Evolutionary conservation across 2,113 vertebrate genomes (phyloP).

Genomic region (Mesocricetus auratus): DNA sequence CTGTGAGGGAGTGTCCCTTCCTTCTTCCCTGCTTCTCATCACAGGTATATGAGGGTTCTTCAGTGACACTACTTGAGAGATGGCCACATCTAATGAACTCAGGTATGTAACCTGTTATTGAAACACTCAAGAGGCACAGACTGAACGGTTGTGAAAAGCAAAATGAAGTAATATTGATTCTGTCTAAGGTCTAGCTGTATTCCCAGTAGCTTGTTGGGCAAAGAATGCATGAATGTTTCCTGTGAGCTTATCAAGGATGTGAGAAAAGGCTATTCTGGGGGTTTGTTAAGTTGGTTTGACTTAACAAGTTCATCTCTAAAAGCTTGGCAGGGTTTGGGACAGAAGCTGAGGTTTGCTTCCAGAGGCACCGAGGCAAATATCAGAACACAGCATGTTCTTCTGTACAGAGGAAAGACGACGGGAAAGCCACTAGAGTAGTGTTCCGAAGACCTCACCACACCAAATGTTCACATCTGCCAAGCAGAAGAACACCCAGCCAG

Average conservation of each 20-base stretch:
- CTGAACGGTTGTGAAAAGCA: constrained; percentile 18
- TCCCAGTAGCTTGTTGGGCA: neutral
- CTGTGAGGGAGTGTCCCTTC: neutral
- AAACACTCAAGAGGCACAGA: neutral
- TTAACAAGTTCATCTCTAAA: neutral
- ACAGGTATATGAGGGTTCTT: constrained; percentile 1
- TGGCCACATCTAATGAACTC: neutral
- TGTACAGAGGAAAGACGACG: neutral
- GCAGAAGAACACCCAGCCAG: neutral
- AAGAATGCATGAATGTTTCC: neutral
- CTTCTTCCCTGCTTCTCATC: neutral
- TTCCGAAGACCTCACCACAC: neutral
- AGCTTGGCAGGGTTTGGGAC: neutral
- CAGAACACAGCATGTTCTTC: neutral
- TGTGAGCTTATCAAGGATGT: constrained; percentile 1
- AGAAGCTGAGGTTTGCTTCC: neutral
- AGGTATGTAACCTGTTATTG: neutral
- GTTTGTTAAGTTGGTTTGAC: neutral
- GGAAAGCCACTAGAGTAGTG: neutral
- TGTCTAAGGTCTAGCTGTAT: neutral
- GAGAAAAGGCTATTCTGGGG: neutral
- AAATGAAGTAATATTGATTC: constrained; percentile 9
- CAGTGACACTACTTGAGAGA: neutral
- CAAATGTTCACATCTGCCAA: neutral
- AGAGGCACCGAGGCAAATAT: neutral